These are phyloP conservation scores for Phrixothrix hirtus DNA, from an alignment of 2,888 invertebrate genomes.

Conservation along the genomic window DNA sequence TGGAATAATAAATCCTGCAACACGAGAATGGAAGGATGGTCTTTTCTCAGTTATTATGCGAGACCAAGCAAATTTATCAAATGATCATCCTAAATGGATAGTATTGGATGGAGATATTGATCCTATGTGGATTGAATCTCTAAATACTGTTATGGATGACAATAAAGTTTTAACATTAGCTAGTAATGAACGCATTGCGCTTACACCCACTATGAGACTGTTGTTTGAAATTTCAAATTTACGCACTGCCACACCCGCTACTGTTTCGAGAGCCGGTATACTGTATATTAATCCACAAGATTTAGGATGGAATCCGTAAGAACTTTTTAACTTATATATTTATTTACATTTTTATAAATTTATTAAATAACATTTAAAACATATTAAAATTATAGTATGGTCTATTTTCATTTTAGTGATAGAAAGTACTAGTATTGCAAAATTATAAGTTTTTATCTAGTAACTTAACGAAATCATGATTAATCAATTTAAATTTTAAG, in stretches of 20 bases:
- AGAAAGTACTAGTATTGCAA: too few species aligned
- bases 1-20: constrained; percentile 90
- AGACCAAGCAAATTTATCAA: constrained; percentile 87
- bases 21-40: constrained; percentile 92
- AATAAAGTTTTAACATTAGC: constrained; percentile 93
- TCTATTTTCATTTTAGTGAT: too few species aligned
- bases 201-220: constrained; percentile 86
- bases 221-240: constrained; percentile 92
- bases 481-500: too few species aligned
- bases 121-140: constrained; percentile 97
- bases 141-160: constrained; percentile 97
- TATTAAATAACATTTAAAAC: too few species aligned
- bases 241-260: constrained; percentile 92
- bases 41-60: constrained; percentile 91
- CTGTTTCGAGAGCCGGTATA: constrained; percentile 93
- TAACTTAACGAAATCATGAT: too few species aligned
- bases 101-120: constrained; percentile 95
- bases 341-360: too few species aligned
- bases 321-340: too few species aligned
- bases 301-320: constrained; percentile 94
- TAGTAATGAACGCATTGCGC: constrained; percentile 91
- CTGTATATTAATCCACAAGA: constrained; percentile 93
- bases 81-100: constrained; percentile 91
- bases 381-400: too few species aligned
- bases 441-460: too few species aligned